Evolutionary conservation across 1,140 invertebrate genomes (phyloP).

Genomic region (Papilio helenus): DNA sequence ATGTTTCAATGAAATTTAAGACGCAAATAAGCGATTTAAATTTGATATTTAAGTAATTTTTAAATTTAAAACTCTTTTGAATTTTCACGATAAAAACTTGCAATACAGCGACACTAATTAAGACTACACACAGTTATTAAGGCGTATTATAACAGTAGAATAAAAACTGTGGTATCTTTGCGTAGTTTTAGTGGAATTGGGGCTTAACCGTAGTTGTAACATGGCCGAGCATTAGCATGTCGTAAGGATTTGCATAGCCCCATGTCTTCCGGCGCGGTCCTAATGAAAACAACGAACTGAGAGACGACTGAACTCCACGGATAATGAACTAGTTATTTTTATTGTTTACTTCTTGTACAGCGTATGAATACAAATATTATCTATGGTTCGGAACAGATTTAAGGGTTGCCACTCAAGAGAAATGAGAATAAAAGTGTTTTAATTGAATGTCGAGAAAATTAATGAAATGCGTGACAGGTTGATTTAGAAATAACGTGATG

Average conservation of each 20-base stretch:
- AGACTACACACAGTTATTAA: not conserved
- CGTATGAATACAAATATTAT: constrained; percentile 24
- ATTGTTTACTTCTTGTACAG: constrained; percentile 16
- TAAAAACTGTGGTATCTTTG: not conserved
- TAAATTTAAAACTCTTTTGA: too few species aligned
- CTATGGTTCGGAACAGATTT: constrained; percentile 9
- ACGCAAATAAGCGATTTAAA: too few species aligned
- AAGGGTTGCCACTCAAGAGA: not conserved
- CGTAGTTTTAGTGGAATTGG: constrained; percentile 26
- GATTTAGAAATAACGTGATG: not conserved
- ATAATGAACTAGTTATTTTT: constrained; percentile 35
- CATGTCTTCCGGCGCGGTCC: constrained; percentile 44
- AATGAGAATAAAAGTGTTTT: not conserved
- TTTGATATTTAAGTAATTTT: too few species aligned
- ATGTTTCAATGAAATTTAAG: too few species aligned
- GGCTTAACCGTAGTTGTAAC: constrained; percentile 33
- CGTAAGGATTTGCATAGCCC: constrained; percentile 52
- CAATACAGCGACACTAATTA: too few species aligned
- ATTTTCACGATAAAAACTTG: too few species aligned
- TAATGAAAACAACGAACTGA: constrained; percentile 51
- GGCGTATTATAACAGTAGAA: not conserved
- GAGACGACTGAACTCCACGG: constrained; percentile 15
- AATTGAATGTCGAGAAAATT: not conserved
- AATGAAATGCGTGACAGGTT: too few species aligned
- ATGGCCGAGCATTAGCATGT: constrained; percentile 50